Evolutionary conservation across 2,797 vertebrate species (phyloP).

Genomic region (Phoxinus dragarum): DNA sequence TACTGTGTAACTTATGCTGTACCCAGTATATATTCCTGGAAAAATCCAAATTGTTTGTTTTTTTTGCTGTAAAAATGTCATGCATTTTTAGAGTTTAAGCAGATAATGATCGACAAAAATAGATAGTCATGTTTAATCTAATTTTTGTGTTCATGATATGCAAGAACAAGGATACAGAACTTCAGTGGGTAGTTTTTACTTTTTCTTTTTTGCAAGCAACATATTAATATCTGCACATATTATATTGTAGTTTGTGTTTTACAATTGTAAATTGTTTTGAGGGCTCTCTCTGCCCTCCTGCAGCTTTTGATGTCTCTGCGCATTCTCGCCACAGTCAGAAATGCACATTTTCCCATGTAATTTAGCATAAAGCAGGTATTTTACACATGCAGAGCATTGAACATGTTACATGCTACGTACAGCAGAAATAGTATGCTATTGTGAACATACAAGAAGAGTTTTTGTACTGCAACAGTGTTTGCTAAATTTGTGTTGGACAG

Average conservation of each 20-base stretch:
- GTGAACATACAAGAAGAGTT: background rate
- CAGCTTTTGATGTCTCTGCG: no score
- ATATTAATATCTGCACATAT: background rate
- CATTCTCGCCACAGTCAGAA: background rate
- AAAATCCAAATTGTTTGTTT: background rate
- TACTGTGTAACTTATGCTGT: background rate
- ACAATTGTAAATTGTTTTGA: background rate
- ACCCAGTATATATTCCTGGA: background rate
- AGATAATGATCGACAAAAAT: background rate
- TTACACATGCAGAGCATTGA: background rate
- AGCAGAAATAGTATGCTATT: background rate
- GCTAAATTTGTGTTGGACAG: background rate
- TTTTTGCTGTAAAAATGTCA: no score
- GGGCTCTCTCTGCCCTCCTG: background rate
- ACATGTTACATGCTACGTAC: background rate
- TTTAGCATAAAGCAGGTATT: background rate
- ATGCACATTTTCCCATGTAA: background rate
- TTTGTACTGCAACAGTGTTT: background rate
- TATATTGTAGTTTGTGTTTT: background rate
- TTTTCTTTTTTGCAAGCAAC: background rate
- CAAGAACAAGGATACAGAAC: background rate
- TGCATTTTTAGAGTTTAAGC: no score
- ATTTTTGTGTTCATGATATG: background rate
- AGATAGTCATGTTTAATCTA: background rate
- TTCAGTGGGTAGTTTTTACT: background rate